These are phyloP conservation scores for Azemiops feae DNA, from an alignment of 2,113 vertebrate genomes.

Conservation along the genomic window DNA sequence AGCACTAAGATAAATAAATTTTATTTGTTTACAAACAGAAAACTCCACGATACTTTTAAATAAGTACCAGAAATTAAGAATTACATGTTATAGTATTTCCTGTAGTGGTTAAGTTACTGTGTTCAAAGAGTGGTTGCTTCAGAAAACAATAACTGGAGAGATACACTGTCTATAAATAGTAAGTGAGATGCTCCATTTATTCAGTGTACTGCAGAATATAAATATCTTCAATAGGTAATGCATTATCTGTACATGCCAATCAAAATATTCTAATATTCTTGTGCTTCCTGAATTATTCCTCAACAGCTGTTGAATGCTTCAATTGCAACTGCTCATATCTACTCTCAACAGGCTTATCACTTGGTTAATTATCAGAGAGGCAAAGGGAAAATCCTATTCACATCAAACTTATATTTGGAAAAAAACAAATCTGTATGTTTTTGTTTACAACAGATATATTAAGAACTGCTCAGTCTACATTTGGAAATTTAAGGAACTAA, in stretches of 20 bases:
- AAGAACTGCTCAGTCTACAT: constrained; percentile 56
- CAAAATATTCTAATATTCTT: neutral
- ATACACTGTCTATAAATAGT: constrained; percentile 70
- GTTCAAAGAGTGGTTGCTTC: neutral
- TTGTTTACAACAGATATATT: constrained; percentile 52
- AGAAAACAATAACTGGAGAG: constrained; percentile 46
- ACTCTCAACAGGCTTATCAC: constrained; percentile 48
- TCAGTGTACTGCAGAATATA: constrained; percentile 57
- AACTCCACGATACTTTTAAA: constrained; percentile 55
- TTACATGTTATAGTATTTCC: constrained; percentile 63
- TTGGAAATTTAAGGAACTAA: constrained; percentile 58
- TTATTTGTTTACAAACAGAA: constrained; percentile 59
- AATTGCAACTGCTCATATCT: neutral
- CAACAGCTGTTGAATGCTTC: neutral
- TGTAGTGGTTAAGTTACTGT: constrained; percentile 65
- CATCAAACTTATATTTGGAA: constrained; percentile 63
- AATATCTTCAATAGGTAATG: constrained; percentile 66
- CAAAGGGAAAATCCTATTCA: constrained; percentile 66
- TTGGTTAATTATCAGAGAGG: constrained; percentile 50
- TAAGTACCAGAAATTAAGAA: constrained; percentile 47
- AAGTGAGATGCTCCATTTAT: constrained; percentile 46
- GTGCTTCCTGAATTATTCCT: neutral
- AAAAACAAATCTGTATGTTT: constrained; percentile 57
- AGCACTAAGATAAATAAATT: constrained; percentile 37
- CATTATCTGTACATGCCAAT: constrained; percentile 57